A percentile compares a stretch with the other conserved stretches of the same genome.
Evolutionary conservation across 2,888 invertebrate genomes (phyloP).

Genomic region (Drosophila hamatofila): DNA sequence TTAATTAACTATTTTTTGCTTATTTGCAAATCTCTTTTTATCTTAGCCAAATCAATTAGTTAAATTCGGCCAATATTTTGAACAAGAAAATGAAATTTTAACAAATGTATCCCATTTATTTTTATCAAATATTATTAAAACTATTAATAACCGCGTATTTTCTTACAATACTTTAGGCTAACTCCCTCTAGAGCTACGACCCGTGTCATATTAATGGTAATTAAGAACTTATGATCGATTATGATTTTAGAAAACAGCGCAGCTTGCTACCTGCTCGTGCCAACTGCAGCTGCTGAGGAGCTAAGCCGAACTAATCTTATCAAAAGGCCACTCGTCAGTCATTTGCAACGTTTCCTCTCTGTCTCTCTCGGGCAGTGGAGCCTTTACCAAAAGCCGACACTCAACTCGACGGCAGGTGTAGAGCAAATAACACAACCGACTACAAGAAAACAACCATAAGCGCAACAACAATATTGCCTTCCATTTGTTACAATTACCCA

Average conservation of each 20-base stretch:
- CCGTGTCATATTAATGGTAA: conserved; percentile 61
- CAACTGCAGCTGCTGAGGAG: conserved; percentile 45
- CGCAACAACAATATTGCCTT: conserved; percentile 28
- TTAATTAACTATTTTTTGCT: not conserved
- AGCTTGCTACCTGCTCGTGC: conserved; percentile 58
- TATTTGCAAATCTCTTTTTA: not conserved
- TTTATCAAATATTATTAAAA: not conserved
- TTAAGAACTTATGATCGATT: conserved; percentile 73
- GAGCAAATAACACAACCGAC: conserved; percentile 30
- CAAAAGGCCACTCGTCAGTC: conserved; percentile 65
- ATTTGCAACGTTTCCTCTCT: conserved; percentile 18
- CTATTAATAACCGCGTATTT: not conserved
- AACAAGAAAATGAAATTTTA: not conserved
- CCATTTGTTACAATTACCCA: conserved; percentile 74
- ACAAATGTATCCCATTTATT: not conserved
- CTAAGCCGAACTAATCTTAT: conserved; percentile 71
- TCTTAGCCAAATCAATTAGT: not conserved
- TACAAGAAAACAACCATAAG: conserved; percentile 7
- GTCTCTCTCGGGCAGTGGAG: conserved; percentile 32
- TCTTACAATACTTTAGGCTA: not conserved
- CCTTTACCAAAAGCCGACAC: conserved; percentile 47
- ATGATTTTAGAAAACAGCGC: conserved; percentile 37
- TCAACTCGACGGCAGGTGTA: conserved; percentile 62
- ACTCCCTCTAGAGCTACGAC: conserved; percentile 5
- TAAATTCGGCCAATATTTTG: not conserved